Base-by-base conservation (phyloP, 2,113 vertebrate genomes). In the Tragelaphus strepsiceros region DNA sequence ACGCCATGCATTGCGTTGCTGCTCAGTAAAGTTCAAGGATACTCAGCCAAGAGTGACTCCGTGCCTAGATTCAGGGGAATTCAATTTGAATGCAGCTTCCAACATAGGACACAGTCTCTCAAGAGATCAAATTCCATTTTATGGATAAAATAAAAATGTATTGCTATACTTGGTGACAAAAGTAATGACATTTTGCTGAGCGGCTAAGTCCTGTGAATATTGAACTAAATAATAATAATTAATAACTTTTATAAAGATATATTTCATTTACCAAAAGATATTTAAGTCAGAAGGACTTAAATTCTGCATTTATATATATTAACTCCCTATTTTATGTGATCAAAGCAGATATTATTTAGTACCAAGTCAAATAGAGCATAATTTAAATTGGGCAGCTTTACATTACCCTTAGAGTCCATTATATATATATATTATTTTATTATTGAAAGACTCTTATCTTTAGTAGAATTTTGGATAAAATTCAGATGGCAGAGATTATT, bases 51-150 rank as follows among this genome's bases (percentile, higher is more conserved):
- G 56, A 71, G 1, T 77, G 77, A 94, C 19, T 59, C 61, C 21
- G 2, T 49, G 26, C 43, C 56, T 91, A 35, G 0, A 26, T 91
- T 53, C 49, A 88, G 16, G 28, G 49, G 39, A 96, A 95, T 84
- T 97, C 53, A 51, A 92, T 92, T 58, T 51, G 10, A 84, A 32
- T 46, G 32, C 15, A 93, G 59, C 32, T 43, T 88, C 24, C 62
- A 82, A 35, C 21, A 54, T 0, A 83, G 24, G n/a, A 21, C 43
- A 67, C 2, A 46, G 35, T 59, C 14, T 86, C 67, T 92, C 56
- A 81, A 56, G 90, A 97, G 81, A 87, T 78, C 56, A 82, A 85
- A 77, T 92, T 95, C n/a, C 46, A 83, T 83, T 94, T 89, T 59
- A 17, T 77, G 22, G 24, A 54, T 95, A 87, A 92, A 97, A 80